Conservation (phyloP, 2,888 invertebrate genomes). For the Odontocerum albicorne region DNA sequence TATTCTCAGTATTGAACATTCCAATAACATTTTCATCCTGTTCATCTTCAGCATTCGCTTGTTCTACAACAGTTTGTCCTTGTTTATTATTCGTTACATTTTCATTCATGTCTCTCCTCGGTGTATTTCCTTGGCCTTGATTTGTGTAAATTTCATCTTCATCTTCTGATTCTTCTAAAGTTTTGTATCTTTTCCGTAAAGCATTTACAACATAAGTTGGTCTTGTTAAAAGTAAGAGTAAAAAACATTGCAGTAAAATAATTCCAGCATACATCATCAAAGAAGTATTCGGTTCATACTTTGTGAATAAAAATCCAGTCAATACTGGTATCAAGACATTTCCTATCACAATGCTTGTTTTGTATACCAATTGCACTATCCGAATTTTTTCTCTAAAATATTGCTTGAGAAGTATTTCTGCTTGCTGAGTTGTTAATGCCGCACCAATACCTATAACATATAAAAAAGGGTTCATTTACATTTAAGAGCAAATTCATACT, state of each 20-base stretch:
- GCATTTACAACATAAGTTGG: constrained; percentile 57
- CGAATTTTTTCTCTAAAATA: constrained; percentile 61
- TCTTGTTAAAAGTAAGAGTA: constrained; percentile 56
- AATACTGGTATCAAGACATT: constrained; percentile 56
- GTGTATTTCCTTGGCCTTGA: constrained; percentile 13
- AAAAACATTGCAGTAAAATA: constrained; percentile 59
- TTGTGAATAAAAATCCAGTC: constrained; percentile 53
- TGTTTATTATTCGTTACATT: constrained; percentile 3
- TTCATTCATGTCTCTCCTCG: constrained; percentile 10
- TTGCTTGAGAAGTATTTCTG: constrained; percentile 59
- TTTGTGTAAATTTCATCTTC: constrained; percentile 60
- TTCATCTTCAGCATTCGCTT: constrained; percentile 8
- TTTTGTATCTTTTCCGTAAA: constrained; percentile 52
- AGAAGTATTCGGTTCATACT: constrained; percentile 45
- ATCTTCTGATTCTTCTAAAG: constrained; percentile 53
- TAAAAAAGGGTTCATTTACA: too few species aligned
- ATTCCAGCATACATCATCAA: constrained; percentile 61
- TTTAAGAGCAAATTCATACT: too few species aligned
- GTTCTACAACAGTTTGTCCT: constrained; percentile 6
- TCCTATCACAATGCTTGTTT: constrained; percentile 57
- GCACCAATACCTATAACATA: constrained; percentile 61
- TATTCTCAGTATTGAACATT: constrained; percentile 28
- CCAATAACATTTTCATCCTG: constrained; percentile 34
- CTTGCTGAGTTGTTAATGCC: constrained; percentile 59
- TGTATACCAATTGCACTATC: constrained; percentile 54